Conservation (phyloP, 2,113 vertebrate genomes). For the Anolis carolinensis region DNA sequence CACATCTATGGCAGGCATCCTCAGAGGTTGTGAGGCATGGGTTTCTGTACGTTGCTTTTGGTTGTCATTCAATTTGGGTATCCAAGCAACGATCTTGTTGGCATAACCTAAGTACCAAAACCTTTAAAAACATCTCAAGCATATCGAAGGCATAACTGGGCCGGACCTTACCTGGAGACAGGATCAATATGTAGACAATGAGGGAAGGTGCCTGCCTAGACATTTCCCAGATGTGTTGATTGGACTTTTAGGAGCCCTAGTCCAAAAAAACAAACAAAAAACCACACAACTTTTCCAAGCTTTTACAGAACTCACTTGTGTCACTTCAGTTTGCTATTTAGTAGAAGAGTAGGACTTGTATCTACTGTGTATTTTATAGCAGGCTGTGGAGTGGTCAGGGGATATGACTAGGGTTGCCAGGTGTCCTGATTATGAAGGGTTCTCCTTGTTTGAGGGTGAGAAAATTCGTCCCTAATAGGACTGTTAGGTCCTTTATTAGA, state of each 20-base stretch:
- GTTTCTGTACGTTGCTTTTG: neutral
- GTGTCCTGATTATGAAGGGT: no score
- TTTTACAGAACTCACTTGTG: neutral
- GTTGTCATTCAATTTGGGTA: neutral
- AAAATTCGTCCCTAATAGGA: no score
- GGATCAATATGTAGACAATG: neutral
- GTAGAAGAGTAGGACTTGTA: neutral
- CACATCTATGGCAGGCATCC: no score
- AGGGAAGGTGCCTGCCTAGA: neutral
- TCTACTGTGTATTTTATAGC: neutral
- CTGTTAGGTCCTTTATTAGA: no score
- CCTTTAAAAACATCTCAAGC: neutral
- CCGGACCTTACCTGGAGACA: neutral
- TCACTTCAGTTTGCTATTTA: neutral
- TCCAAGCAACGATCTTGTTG: neutral
- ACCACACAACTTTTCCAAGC: no score
- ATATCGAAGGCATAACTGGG: neutral
- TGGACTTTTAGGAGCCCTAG: no score
- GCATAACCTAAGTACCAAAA: neutral
- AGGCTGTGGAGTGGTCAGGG: no score
- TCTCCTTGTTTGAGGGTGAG: no score
- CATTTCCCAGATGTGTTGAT: neutral
- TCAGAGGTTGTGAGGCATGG: no score
- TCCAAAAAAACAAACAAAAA: no score
- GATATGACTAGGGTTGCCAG: no score